Evolutionary conservation across 2,113 vertebrate genomes (phyloP).

Genomic region (Trochalopteron elliotii): DNA sequence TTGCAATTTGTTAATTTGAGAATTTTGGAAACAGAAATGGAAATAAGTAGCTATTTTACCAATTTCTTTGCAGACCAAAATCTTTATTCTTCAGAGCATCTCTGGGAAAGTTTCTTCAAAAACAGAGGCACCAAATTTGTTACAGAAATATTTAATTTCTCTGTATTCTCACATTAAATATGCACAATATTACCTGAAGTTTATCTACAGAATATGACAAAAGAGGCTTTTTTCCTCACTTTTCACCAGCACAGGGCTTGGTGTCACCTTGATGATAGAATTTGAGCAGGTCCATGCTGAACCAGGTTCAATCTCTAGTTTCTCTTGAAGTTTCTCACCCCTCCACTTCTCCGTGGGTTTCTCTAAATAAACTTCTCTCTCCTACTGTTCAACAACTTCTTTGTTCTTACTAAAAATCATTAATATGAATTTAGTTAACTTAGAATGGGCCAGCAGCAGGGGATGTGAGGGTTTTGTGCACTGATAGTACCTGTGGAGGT

Average conservation of each 20-base stretch:
- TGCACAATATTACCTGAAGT: background rate
- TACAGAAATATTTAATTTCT: background rate
- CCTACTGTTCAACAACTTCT: background rate
- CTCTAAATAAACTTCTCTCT: background rate
- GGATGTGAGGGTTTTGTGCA: background rate
- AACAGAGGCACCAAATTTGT: background rate
- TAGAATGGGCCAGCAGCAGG: background rate
- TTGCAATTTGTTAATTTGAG: background rate
- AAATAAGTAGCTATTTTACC: background rate
- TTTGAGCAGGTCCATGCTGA: background rate
- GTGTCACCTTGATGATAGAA: background rate
- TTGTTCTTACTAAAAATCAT: background rate
- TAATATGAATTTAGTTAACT: background rate
- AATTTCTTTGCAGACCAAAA: background rate
- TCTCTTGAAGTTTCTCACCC: background rate
- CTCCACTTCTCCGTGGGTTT: background rate
- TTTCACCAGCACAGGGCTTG: background rate
- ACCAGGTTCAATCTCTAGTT: background rate
- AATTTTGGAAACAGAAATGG: background rate
- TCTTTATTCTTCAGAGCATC: background rate
- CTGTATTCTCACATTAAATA: background rate
- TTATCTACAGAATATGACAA: background rate
- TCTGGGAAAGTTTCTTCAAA: background rate
- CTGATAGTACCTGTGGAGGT: background rate
- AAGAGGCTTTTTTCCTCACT: background rate